Base-by-base conservation (phyloP, 2,797 vertebrate species). In the Gymnopithys bicolor region DNA sequence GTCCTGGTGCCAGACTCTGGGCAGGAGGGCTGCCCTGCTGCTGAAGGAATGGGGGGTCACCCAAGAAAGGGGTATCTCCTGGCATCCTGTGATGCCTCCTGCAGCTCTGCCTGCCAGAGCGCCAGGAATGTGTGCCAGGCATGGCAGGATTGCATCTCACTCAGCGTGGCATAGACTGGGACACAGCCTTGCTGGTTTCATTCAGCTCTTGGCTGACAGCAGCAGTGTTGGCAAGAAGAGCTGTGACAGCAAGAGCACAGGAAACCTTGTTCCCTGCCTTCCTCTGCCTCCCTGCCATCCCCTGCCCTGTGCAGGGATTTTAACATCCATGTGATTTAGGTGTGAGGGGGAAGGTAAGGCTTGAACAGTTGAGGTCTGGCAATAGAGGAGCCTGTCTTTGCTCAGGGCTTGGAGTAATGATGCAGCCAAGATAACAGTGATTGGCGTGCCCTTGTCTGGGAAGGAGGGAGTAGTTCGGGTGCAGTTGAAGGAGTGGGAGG, bases 1-100 rank as follows among this genome's bases (percentile, higher is more conserved):
- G 82, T 74, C 69, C 69, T 25, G 22, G 58, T 78, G 87, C 89
- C 95, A 89, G 79, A 28, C 10, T 49, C 52, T 5, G 5, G 60
- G 89, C 92, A 80, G 90, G 60, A 74, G 64, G 56, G 75, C 66
- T 91, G 87, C 48, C 85, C 76, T 75, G 85, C 83, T 91, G 66
- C 82, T 35, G 53, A 0, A 33, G 77, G 48, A 43, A 63, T 4
- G 8, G 2, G 19, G 77, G 15, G 23, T 78, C 84, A 43, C 87
- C 73, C 73, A 27, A 59, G 49, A 46, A 46, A 62, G 62, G 87
- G 71, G 23, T 79, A 89, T 51, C 82, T 93, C 87, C 70, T 89
- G 93, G 78, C 84, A 76, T 68, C 68, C 75, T 4, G 5, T 8
- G 4, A 9, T 37, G 48, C 84, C 70, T 85, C 76, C 87, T 14